Evolutionary conservation across 2,113 vertebrate species (phyloP).

Genomic region (Hipposideros armiger): DNA sequence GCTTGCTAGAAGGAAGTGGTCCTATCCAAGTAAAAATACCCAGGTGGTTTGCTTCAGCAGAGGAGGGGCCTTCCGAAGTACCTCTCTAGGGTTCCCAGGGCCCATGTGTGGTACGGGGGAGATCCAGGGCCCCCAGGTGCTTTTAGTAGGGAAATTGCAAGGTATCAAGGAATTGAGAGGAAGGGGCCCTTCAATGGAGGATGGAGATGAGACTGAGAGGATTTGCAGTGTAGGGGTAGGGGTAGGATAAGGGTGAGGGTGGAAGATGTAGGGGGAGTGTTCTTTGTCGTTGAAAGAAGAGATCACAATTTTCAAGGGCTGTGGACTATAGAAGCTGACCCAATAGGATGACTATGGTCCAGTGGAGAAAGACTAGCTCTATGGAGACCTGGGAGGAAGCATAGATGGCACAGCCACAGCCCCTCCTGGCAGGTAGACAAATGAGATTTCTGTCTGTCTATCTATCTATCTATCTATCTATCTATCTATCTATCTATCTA

Average conservation of each 20-base stretch:
- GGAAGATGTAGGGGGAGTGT: background rate
- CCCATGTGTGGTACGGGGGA: background rate
- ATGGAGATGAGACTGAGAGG: background rate
- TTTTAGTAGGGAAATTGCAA: background rate
- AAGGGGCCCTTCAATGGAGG: no score
- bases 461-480: no score
- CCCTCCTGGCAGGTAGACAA: background rate
- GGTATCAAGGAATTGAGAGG: background rate
- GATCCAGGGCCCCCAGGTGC: background rate
- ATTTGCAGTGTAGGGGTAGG: no score
- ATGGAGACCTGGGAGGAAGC: no score
- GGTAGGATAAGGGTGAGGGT: background rate
- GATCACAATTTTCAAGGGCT: background rate
- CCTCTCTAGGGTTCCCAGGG: background rate
- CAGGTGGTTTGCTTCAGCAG: background rate
- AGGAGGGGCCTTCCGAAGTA: background rate
- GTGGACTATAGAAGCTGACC: background rate
- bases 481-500: no score
- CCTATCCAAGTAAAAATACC: background rate
- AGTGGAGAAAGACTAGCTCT: background rate
- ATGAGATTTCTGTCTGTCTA: background rate
- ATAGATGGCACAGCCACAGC: rapidly evolving
- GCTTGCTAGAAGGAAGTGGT: no score
- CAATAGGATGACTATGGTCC: background rate
- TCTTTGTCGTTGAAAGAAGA: background rate